Evolutionary conservation across 2,113 vertebrate genomes (phyloP), one percentile per base, ranked within the genome.

Genomic region (Xyrauchen texanus): DNA sequence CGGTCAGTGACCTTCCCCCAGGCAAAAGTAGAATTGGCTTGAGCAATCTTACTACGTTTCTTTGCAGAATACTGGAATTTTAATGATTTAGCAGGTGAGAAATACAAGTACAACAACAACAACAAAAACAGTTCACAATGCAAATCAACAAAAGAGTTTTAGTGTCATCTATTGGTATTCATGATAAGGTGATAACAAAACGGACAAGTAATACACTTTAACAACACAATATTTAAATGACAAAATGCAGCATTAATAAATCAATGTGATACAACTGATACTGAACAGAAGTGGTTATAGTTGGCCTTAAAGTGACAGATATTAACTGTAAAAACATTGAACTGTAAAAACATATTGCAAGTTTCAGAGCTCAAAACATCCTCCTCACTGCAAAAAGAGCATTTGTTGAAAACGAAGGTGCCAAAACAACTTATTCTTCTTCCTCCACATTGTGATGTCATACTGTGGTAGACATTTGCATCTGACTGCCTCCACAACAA

Each of bases 1-100:
- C 87, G 81, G 89, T 42, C 3, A 78, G 74, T 93, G 87, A 93
- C 94, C 94, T 95, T 94, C 92, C 91, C 92, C 81, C 82, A 63
- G 88, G 90, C 86, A 9, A 57, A 52, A 63, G 45, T 55, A 79
- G 45, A 52, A 16, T 53, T 68, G 5, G 34, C 60, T 44, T 80
- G 15, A 63, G 63, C 10, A 74, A 10, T 62, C 42, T 4, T 61
- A 68, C 10, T 67, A 70, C 5, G 3, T 6, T 11, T 16, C 21
- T 52, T 67, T 34, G n/a, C 8, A 11, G 42, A 64, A 49, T n/a
- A 6, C 45, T 15, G 7, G 44, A 11, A 60, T n/a, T 3, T 64
- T 21, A 57, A 15, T 12, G 11, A 34, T 34, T 34, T 34, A 34
- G 21, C 21, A 67, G 52, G 16, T 9, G 6, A 13, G 15, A n/a